Evolutionary conservation across 2,113 vertebrate genomes (phyloP).

Genomic region (Cyanistes caeruleus): DNA sequence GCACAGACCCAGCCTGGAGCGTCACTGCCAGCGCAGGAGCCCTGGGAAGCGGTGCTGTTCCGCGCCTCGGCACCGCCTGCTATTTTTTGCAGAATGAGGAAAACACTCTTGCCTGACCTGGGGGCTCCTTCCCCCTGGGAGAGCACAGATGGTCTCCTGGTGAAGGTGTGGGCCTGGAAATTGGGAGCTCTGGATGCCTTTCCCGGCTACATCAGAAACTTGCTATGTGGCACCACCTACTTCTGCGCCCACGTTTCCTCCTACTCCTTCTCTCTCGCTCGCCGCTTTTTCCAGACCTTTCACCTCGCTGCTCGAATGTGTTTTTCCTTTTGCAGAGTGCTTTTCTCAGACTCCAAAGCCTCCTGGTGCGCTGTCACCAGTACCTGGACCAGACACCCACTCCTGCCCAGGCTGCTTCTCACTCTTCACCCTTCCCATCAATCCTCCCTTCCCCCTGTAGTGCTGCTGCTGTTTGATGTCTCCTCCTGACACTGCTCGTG

Average conservation of each 20-base stretch:
- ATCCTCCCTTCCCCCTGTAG: not conserved
- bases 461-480: not conserved
- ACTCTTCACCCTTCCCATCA: not conserved
- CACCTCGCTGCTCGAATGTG: not conserved
- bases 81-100: not conserved
- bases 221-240: conserved; percentile 63
- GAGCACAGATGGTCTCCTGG: conserved; percentile 56
- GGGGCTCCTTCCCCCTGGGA: conserved; percentile 4
- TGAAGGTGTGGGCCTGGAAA: conserved; percentile 53
- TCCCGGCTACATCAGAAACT: conserved; percentile 54
- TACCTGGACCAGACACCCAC: conserved; percentile 28
- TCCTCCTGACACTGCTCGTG: not conserved
- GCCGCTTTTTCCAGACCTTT: conserved; percentile 40
- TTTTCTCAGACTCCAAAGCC: not conserved
- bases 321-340: not conserved
- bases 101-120: not conserved
- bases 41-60: not conserved
- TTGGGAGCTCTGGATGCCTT: conserved; percentile 53
- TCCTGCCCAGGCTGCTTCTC: not conserved
- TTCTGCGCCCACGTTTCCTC: conserved; percentile 45
- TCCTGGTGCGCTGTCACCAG: not conserved
- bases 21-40: not conserved
- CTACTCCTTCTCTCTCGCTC: conserved; percentile 20
- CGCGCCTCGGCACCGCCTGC: not conserved
- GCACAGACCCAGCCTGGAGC: not conserved